Evolutionary conservation across 1,140 invertebrate genomes (phyloP).

Genomic region (Conus ventricosus): DNA sequence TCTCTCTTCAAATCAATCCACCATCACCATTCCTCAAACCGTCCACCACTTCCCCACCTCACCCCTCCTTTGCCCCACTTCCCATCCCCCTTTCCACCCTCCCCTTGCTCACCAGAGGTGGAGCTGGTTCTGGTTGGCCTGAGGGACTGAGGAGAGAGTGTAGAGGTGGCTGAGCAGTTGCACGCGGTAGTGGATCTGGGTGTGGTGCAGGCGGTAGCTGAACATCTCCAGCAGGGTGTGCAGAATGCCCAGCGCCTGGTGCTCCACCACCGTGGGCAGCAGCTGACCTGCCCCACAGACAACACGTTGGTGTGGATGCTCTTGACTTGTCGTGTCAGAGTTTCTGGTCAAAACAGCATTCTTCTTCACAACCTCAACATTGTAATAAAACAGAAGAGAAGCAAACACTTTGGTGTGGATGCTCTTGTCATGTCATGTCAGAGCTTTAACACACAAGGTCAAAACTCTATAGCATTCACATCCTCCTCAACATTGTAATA

Average conservation of each 20-base stretch:
- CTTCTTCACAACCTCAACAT: too few species aligned
- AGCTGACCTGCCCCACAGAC: constrained; percentile 82
- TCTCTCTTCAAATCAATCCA: neutral
- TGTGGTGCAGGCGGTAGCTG: constrained; percentile 95
- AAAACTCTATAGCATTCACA: too few species aligned
- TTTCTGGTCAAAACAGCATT: too few species aligned
- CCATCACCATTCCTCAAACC: neutral
- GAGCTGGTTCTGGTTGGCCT: constrained; percentile 95
- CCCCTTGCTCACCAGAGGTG: constrained; percentile 85
- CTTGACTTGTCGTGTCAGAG: too few species aligned
- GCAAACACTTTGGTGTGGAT: too few species aligned
- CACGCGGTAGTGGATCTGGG: constrained; percentile 94
- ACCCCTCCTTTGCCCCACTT: neutral
- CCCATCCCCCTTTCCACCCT: neutral
- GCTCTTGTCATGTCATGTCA: too few species aligned
- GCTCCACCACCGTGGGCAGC: constrained; percentile 91
- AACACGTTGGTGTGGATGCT: neutral
- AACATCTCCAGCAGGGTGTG: constrained; percentile 98
- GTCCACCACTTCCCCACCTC: neutral
- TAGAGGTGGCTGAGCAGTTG: constrained; percentile 92
- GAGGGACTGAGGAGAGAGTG: constrained; percentile 89
- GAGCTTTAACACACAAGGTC: too few species aligned
- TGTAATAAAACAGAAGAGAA: too few species aligned
- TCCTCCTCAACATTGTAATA: too few species aligned
- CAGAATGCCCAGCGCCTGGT: constrained; percentile 94